phyloP scores from a whole-genome alignment of 2,888 invertebrate species.

The Lepidonotus clava region DNA sequence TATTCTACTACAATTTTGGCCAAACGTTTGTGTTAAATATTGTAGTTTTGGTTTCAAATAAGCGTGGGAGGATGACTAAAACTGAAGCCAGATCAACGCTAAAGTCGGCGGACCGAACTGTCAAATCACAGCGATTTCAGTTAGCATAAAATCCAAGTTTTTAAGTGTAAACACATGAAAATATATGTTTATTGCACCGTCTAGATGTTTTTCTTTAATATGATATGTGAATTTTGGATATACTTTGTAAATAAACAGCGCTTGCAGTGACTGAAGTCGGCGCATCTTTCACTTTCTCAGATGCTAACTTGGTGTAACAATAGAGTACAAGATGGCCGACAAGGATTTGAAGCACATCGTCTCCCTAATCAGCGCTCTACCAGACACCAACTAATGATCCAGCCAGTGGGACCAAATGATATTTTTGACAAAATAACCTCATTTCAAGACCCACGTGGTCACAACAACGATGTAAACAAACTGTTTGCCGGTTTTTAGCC shows the following conservation, averaged over 20 bases:
- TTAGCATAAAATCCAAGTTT: background rate
- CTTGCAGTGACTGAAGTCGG: background rate
- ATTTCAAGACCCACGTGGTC: conserved; percentile 64
- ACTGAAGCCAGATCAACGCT: too few species aligned
- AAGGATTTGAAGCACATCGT: background rate
- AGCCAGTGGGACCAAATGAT: background rate
- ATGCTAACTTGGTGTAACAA: conserved; percentile 33
- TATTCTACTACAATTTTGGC: too few species aligned
- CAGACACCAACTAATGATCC: background rate
- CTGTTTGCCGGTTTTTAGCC: conserved; percentile 36
- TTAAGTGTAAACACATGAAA: background rate
- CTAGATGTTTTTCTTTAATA: background rate
- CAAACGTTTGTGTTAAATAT: too few species aligned
- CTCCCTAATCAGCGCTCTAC: background rate
- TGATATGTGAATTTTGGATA: background rate
- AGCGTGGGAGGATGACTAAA: too few species aligned
- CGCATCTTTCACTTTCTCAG: conserved; percentile 23
- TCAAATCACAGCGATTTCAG: conserved; percentile 42
- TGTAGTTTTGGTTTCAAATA: too few species aligned
- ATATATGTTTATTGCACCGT: background rate
- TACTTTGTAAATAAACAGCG: background rate
- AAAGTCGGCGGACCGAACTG: too few species aligned
- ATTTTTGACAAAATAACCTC: background rate
- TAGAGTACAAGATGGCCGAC: conserved; percentile 44
- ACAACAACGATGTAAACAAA: conserved; percentile 68